Conservation (phyloP, 1,140 invertebrate species). For the Aphidius gifuensis region DNA sequence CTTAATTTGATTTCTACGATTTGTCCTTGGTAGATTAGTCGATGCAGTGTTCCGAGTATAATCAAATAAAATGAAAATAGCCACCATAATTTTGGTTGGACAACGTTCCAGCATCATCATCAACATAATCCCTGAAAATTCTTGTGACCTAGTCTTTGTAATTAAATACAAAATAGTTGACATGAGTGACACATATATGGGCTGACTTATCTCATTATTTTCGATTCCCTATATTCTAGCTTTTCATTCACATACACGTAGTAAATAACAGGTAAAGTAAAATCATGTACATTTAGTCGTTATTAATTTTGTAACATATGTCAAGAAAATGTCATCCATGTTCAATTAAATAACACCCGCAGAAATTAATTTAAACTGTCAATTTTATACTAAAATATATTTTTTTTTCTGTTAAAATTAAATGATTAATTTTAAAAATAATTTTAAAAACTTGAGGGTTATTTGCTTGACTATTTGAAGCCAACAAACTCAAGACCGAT, state of each 20-base stretch:
- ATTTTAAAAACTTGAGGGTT: too few species aligned
- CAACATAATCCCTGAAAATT: slow-evolving; percentile 11
- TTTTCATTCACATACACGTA: too few species aligned
- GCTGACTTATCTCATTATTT: slow-evolving; percentile 1
- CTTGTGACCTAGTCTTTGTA: slow-evolving; percentile 10
- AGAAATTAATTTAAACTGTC: slow-evolving; percentile 16
- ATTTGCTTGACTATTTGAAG: too few species aligned
- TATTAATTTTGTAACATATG: slow-evolving; percentile 19
- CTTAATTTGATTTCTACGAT: slow-evolving; percentile 30
- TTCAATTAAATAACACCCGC: slow-evolving; percentile 17
- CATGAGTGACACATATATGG: not conserved
- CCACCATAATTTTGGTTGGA: not conserved
- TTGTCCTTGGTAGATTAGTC: slow-evolving; percentile 27
- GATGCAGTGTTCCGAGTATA: too few species aligned
- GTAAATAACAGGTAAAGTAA: too few species aligned
- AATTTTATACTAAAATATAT: too few species aligned
- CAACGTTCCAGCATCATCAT: not conserved
- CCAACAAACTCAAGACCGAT: slow-evolving; percentile 27
- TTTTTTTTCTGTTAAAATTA: too few species aligned
- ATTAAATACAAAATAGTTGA: too few species aligned
- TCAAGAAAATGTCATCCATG: slow-evolving; percentile 9
- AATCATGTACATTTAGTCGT: not conserved
- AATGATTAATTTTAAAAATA: too few species aligned
- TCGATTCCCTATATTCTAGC: not conserved
- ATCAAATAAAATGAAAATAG: too few species aligned